phyloP scores from a whole-genome alignment of 2,888 invertebrate species.

The Synergus laeviventris region DNA sequence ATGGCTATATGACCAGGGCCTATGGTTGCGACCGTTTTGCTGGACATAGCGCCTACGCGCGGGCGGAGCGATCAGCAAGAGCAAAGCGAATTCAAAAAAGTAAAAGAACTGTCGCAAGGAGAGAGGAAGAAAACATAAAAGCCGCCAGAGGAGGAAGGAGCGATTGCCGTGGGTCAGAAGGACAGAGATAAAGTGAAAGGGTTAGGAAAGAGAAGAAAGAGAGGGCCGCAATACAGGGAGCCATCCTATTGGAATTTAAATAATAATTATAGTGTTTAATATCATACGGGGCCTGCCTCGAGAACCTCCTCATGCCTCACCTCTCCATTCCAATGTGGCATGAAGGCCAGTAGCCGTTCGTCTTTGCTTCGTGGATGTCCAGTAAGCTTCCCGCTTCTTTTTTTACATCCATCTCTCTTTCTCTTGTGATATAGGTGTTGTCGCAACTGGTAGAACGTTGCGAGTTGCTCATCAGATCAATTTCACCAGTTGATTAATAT shows the following conservation, averaged over 20 bases:
- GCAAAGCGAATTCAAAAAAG: conserved; percentile 71
- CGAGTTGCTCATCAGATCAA: background rate
- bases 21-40: conserved; percentile 57
- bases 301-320: conserved; percentile 42
- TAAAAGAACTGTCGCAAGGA: conserved; percentile 66
- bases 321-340: conserved; percentile 41
- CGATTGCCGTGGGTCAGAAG: conserved; percentile 46
- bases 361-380: background rate
- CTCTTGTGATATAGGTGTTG: background rate
- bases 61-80: conserved; percentile 67
- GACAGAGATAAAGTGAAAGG: conserved; percentile 39
- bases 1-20: conserved; percentile 64
- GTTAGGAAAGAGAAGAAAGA: conserved; percentile 44
- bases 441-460: background rate
- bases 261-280: conserved; percentile 76
- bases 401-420: background rate
- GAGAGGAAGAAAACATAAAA: conserved; percentile 47
- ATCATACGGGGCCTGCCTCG: conserved; percentile 66
- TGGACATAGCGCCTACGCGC: conserved; percentile 68
- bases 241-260: conserved; percentile 76
- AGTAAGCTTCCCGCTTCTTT: background rate
- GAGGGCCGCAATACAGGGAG: conserved; percentile 73
- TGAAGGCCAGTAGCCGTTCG: conserved; percentile 45
- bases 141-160: conserved; percentile 41
- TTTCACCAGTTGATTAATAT: too few relatives aligned